Base-by-base conservation (phyloP, 1,140 invertebrate species). In the Fopius arisanus region DNA sequence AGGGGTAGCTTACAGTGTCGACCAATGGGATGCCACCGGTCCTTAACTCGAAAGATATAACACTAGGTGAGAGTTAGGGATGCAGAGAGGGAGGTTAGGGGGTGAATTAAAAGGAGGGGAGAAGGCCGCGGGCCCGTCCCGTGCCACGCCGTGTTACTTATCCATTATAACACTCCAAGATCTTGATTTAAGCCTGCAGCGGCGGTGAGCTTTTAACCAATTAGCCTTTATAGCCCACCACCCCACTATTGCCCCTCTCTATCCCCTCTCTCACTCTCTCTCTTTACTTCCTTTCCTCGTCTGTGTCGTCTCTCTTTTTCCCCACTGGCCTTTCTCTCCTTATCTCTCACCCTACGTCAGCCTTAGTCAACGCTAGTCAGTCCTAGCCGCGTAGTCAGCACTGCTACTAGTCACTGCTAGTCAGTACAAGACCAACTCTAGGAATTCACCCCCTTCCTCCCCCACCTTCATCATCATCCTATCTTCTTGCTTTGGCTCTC, bases 161-260 rank as follows among this genome's bases (percentile, higher is more conserved):
- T 87, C 86, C 87, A 88, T 88, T 88, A 88, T 88, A 88, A 88
- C 87, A 88, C 87, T 87, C 86, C 86, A 87, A 87, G 86, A 87
- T 88, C 87, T 88, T 88, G 87, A 88, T 88, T 88, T 87, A 88
- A 88, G 87, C 86, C 87, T 86, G 84, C 84, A 85, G 83, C 85
- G 83, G 84, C 83, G 85, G 85, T 86, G 85, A 87, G 87, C 87
- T 88, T 87, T 88, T 88, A 87, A 88, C 86, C 87, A 88, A 88
- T 88, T 88, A 88, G 87, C 86, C 85, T 88, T 88, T 88, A 88
- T 86, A 86, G 84, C 83, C 74, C 28, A 37, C 63, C 65, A 68
- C 74, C 75, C 75, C 70, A 62, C 75, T 75, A 28, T 69, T n/a
- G n/a, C n/a, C n/a, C n/a, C n/a, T n/a, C n/a, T n/a, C n/a, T n/a